Percentiles rank a stretch among this genome's conserved stretches.
These are phyloP conservation scores for Ophion costatus DNA, from an alignment of 2,888 invertebrate genomes.

Conservation along the genomic window DNA sequence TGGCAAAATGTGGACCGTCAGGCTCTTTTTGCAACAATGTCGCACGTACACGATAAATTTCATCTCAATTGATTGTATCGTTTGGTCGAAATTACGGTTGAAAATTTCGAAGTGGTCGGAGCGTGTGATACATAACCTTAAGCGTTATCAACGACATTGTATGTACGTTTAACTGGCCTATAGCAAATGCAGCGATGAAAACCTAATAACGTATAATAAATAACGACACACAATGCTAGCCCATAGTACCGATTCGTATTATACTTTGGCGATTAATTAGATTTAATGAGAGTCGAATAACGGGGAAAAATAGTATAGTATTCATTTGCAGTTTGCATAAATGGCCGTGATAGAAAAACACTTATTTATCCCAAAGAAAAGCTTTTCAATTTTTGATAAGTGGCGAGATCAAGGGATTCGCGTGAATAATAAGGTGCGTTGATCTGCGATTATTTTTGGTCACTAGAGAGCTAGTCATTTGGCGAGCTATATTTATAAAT, in stretches of 20 bases:
- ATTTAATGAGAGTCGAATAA: constrained; percentile 9
- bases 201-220: constrained; percentile 52
- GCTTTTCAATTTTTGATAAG: neutral
- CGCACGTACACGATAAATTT: too few relatives aligned
- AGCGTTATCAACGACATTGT: neutral
- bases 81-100: too few relatives aligned
- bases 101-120: too few relatives aligned
- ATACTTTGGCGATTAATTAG: constrained; percentile 46
- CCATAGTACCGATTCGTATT: constrained; percentile 48
- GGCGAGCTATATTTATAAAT: neutral
- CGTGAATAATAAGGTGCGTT: neutral
- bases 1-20: too few relatives aligned
- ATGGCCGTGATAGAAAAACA: constrained; percentile 34
- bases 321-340: constrained; percentile 50
- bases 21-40: too few relatives aligned
- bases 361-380: neutral
- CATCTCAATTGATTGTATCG: too few relatives aligned
- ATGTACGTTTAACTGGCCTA: constrained; percentile 38
- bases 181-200: constrained; percentile 52
- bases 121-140: neutral
- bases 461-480: neutral
- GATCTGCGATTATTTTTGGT: neutral
- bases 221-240: constrained; percentile 37
- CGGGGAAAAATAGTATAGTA: constrained; percentile 31
- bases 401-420: neutral